A percentile compares a stretch with the other conserved stretches of the same genome.
Evolutionary conservation across 2,888 invertebrate species (phyloP).

Genomic region (Drosophila anomalata): DNA sequence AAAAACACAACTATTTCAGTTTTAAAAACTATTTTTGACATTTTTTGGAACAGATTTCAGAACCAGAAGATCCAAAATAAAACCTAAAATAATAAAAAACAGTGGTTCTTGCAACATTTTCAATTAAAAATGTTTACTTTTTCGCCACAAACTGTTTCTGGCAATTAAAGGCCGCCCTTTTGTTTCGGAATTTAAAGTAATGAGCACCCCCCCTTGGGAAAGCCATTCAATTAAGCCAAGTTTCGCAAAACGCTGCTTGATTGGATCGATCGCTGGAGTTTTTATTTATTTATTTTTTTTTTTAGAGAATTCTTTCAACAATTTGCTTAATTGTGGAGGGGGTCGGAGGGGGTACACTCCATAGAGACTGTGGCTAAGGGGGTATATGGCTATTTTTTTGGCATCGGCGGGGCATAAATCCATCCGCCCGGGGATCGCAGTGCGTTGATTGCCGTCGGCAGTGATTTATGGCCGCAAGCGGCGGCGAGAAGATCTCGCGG

Average conservation of each 20-base stretch:
- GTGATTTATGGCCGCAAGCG: slow-evolving; percentile 46
- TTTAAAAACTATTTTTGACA: background rate
- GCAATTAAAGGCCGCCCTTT: background rate
- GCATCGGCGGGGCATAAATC: slow-evolving; percentile 27
- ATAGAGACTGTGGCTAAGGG: too few species aligned
- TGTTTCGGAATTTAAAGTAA: background rate
- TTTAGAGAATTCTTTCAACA: slow-evolving; percentile 27
- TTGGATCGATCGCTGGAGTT: slow-evolving; percentile 15
- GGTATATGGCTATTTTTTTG: too few species aligned
- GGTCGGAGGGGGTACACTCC: background rate
- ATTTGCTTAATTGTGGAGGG: slow-evolving; percentile 34
- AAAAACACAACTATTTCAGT: too few species aligned
- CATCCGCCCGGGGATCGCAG: slow-evolving; percentile 25
- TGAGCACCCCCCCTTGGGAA: slow-evolving; percentile 9
- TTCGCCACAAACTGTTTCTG: background rate
- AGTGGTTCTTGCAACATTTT: background rate
- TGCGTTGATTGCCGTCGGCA: slow-evolving; percentile 49
- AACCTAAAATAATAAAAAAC: background rate
- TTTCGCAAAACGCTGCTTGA: slow-evolving; percentile 9
- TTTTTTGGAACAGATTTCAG: background rate
- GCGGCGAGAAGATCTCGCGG: slow-evolving; percentile 12
- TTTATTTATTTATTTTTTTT: too few species aligned
- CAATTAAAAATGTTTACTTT: background rate
- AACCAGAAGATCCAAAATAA: background rate
- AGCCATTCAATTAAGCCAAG: slow-evolving; percentile 26